phyloP scores from a whole-genome alignment of 2,113 vertebrate genomes.

The Stegostoma tigrinum region DNA sequence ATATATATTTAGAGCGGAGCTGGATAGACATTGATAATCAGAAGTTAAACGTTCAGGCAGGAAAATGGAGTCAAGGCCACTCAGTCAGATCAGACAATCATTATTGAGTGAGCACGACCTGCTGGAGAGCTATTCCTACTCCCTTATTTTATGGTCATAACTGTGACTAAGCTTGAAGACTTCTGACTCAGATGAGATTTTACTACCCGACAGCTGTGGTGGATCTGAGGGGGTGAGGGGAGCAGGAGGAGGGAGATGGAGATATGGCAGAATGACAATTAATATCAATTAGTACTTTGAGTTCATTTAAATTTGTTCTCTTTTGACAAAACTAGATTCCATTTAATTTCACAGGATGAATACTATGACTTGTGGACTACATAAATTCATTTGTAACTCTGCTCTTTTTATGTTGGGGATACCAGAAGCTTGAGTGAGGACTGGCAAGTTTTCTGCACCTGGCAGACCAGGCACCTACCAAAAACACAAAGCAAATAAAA shows the following conservation, averaged over 20 bases:
- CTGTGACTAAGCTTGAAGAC: too few relatives aligned
- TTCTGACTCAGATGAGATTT: too few relatives aligned
- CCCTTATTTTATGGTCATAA: too few relatives aligned
- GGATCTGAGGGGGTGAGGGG: background rate
- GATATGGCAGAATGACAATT: background rate
- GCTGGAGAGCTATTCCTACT: too few relatives aligned
- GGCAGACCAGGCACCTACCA: background rate
- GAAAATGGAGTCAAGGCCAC: too few relatives aligned
- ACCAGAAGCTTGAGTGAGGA: background rate
- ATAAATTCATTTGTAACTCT: background rate
- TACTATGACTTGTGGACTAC: background rate
- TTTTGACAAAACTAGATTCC: background rate
- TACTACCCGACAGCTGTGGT: too few relatives aligned
- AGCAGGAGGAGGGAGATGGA: too few relatives aligned
- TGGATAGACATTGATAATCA: too few relatives aligned
- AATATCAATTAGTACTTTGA: background rate
- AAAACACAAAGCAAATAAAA: background rate
- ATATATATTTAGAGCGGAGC: too few relatives aligned
- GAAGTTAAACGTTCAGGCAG: too few relatives aligned
- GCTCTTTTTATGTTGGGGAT: background rate
- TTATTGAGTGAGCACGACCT: too few relatives aligned
- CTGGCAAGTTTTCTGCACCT: background rate
- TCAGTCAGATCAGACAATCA: too few relatives aligned
- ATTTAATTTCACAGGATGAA: background rate
- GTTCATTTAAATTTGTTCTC: background rate